Base-by-base conservation (phyloP, 1,140 invertebrate genomes). In the Bursaphelenchus mucronatus region DNA sequence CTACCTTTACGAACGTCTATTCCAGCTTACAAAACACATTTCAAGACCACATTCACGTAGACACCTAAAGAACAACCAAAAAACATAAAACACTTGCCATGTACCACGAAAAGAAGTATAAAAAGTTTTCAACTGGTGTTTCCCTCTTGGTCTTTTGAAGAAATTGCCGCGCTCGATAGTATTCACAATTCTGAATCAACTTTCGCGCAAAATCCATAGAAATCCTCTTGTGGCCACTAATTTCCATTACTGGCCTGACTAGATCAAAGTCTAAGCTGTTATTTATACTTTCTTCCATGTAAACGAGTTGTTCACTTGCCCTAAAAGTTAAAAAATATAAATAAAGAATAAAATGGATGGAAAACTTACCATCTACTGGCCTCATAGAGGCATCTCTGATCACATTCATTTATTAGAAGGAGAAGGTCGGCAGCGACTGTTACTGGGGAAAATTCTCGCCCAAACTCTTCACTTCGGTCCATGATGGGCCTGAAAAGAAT, bases 91-190 rank as follows among this genome's bases (percentile, higher is more conserved):
- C 1, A 55, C 43, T 67, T 61, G 71, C 66, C 73, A 71, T 66
- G 30, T 71, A 71, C 72, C 70, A 75, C 21, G 70, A 71, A 63
- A 76, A 71, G 57, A 75, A 71, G 30, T 51, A 75, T 13, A 71
- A 40, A 62, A 71, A 71, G 5, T 59, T 46, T 45, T 71, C 70
- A 15, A 75, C 52, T 13, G 68, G 7, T n/a, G 49, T 62, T 30
- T 61, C 8, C 9, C 47, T 40, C 15, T 71, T 45, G 5, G 71
- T 62, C 64, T 63, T 59, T 15, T 41, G 15, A 13, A 67, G 21
- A 15, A 63, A 15, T 30, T 39, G 71, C 41, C 71, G 63, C 4
- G 66, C 64, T 66, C 65, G 65, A 8, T 65, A 44, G 57, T 70
- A 71, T 49, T 71, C 74, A 15, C 57, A 64, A 58, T 39, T 62